A percentile compares a stretch with the other conserved stretches of the same genome.
Evolutionary conservation across 2,888 invertebrate species (phyloP).

Genomic region (Ephialtes manifestator): DNA sequence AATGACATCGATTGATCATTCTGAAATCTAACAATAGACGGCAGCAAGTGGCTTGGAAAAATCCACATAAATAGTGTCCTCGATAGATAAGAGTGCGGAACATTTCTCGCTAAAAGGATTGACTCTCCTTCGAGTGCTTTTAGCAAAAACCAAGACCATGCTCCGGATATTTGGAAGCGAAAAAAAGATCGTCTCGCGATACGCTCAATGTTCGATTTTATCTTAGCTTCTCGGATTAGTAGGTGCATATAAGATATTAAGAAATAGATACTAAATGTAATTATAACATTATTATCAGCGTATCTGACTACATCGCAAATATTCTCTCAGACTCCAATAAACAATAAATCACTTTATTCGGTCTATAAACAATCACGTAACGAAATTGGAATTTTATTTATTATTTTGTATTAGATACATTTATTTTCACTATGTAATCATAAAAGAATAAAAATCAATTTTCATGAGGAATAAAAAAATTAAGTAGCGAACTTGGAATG

Average conservation of each 20-base stretch:
- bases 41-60: neutral
- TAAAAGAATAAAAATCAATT: no score
- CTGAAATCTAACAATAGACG: slow-evolving; percentile 17
- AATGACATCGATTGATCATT: slow-evolving; percentile 31
- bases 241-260: slow-evolving; percentile 4
- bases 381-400: no score
- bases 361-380: no score
- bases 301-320: no score
- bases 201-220: neutral
- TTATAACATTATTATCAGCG: neutral
- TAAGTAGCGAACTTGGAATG: no score
- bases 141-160: neutral
- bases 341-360: no score
- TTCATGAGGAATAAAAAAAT: no score
- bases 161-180: neutral
- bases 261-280: neutral
- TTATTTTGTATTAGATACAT: no score
- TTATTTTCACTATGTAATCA: no score
- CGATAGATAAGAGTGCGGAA: slow-evolving; percentile 18
- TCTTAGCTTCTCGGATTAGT: neutral
- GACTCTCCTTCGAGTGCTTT: neutral
- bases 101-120: neutral
- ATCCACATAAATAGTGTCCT: slow-evolving; percentile 21
- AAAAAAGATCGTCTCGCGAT: neutral
- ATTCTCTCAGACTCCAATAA: no score